A percentile compares a stretch with the other conserved stretches of the same genome.
Conservation (phyloP, 1,140 invertebrate genomes). For the Pogonus chalceus region DNA sequence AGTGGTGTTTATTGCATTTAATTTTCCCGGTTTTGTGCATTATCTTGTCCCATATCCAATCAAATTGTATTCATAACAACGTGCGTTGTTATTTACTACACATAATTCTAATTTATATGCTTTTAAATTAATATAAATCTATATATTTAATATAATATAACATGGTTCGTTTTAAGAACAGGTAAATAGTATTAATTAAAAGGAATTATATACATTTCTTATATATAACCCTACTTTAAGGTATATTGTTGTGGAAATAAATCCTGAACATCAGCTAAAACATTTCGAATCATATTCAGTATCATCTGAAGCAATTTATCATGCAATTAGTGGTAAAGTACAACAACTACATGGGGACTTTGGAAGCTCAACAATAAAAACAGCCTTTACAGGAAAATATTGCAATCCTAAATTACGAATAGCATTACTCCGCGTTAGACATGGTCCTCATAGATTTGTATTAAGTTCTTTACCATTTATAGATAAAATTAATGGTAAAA, state of each 20-base stretch:
- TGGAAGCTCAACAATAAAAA: slow-evolving; percentile 52
- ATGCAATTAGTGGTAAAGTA: slow-evolving; percentile 49
- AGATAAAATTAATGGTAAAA: slow-evolving; percentile 47
- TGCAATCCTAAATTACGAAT: slow-evolving; percentile 64
- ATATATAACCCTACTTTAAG: slow-evolving; percentile 12
- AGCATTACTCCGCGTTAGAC: slow-evolving; percentile 55
- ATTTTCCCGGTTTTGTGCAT: too few species aligned
- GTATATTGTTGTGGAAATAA: slow-evolving; percentile 26
- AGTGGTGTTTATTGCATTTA: too few species aligned
- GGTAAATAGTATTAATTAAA: slow-evolving; percentile 35
- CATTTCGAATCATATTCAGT: slow-evolving; percentile 42
- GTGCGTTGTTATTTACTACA: too few species aligned
- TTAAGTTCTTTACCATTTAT: slow-evolving; percentile 55
- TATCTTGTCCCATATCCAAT: too few species aligned
- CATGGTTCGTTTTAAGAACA: slow-evolving; percentile 61
- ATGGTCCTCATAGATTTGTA: slow-evolving; percentile 61
- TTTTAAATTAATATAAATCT: too few species aligned
- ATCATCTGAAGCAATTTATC: slow-evolving; percentile 45
- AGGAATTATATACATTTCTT: slow-evolving; percentile 15
- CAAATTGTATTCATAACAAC: too few species aligned
- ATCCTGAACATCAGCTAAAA: slow-evolving; percentile 14
- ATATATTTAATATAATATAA: too few species aligned
- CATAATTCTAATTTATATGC: too few species aligned
- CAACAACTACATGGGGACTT: slow-evolving; percentile 63
- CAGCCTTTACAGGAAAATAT: slow-evolving; percentile 65